phyloP scores from a whole-genome alignment of 2,888 invertebrate genomes.

The Drosophila recens region DNA sequence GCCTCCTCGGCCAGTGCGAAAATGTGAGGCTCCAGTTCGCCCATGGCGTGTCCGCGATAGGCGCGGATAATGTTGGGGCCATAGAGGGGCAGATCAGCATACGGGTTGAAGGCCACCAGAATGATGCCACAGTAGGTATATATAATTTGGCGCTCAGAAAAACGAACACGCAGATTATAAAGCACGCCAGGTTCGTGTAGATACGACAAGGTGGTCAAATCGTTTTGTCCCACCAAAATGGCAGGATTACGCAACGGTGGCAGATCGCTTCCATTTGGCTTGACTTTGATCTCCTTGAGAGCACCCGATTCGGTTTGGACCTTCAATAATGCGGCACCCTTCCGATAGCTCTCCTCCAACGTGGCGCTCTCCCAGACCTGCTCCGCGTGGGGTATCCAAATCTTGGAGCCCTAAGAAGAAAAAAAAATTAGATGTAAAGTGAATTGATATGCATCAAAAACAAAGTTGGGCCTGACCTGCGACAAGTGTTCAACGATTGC shows the following conservation, averaged over 20 bases:
- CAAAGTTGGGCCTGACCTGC: constrained; percentile 44
- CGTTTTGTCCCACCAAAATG: constrained; percentile 98
- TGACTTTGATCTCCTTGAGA: constrained; percentile 87
- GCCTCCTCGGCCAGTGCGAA: constrained; percentile 99
- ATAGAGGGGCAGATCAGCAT: constrained; percentile 97
- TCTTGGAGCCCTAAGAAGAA: constrained; percentile 90
- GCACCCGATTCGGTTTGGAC: constrained; percentile 88
- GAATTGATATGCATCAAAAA: neutral
- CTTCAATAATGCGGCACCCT: constrained; percentile 87
- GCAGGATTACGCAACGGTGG: constrained; percentile 97
- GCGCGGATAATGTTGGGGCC: constrained; percentile 97
- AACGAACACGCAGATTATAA: constrained; percentile 96
- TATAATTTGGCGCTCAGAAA: constrained; percentile 95
- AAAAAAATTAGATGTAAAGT: neutral
- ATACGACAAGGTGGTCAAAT: constrained; percentile 97
- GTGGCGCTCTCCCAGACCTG: constrained; percentile 96
- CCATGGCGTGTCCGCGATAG: constrained; percentile 97
- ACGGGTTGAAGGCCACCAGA: constrained; percentile 99
- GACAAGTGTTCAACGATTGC: constrained; percentile 31
- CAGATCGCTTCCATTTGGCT: constrained; percentile 90
- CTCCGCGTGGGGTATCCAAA: constrained; percentile 96
- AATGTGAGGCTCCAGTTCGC: constrained; percentile 98
- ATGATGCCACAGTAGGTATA: constrained; percentile 99
- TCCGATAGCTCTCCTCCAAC: constrained; percentile 92
- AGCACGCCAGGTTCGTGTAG: constrained; percentile 98